Evolutionary conservation across 2,888 invertebrate genomes (phyloP).

Genomic region (Megalurothrips usitatus): DNA sequence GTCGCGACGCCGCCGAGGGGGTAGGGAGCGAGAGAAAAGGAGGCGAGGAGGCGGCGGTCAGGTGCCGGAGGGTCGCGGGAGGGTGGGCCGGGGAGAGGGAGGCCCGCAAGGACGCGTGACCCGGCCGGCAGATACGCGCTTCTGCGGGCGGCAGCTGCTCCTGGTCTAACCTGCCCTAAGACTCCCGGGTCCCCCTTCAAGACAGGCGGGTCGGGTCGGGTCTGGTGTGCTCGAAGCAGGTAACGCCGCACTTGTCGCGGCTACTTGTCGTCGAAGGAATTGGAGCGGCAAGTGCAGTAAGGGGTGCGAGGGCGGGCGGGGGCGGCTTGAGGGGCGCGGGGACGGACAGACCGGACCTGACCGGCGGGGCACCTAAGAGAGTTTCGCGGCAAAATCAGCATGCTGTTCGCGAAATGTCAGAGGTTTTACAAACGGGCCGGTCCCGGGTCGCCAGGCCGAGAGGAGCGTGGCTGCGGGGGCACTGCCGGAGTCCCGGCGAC

Average conservation of each 20-base stretch:
- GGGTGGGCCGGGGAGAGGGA: too few species aligned
- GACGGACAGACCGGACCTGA: too few species aligned
- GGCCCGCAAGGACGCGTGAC: background rate
- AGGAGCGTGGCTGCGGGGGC: too few species aligned
- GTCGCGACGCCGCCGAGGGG: slow-evolving; percentile 21
- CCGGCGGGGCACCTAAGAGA: too few species aligned
- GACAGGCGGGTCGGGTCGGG: background rate
- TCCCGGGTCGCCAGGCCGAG: too few species aligned
- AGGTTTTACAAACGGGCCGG: too few species aligned
- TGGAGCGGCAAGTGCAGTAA: background rate
- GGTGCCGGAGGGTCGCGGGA: too few species aligned
- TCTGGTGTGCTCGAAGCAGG: background rate
- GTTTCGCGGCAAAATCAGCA: too few species aligned
- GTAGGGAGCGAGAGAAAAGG: background rate
- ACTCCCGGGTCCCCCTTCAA: background rate
- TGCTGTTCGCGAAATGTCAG: background rate
- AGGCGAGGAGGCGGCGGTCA: background rate
- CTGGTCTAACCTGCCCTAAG: too few species aligned
- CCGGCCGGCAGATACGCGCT: too few species aligned
- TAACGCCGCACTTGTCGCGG: background rate
- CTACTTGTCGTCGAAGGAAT: slow-evolving; percentile 1
- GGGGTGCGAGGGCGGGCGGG: background rate
- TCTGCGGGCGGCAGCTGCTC: background rate
- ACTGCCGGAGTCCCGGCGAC: too few species aligned
- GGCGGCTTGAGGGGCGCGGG: background rate